Conservation (phyloP, 2,888 invertebrate species). For the Leucophenga maculata region DNA sequence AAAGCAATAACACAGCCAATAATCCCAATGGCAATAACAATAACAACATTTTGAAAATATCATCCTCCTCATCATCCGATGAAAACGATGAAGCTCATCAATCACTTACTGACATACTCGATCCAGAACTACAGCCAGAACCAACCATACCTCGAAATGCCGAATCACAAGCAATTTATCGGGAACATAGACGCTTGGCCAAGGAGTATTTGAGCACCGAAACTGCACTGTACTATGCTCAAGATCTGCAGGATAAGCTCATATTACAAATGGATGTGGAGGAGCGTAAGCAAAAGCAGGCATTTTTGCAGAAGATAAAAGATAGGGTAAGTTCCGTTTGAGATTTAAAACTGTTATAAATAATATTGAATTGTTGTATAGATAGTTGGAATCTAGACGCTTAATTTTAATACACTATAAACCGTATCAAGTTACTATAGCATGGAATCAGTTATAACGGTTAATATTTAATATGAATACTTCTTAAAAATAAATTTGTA, state of each 20-base stretch:
- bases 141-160: constrained; percentile 63
- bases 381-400: too few species aligned
- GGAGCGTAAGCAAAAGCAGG: constrained; percentile 67
- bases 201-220: constrained; percentile 91
- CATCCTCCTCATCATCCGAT: constrained; percentile 22
- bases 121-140: constrained; percentile 86
- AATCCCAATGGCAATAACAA: constrained; percentile 39
- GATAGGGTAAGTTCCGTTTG: constrained; percentile 5
- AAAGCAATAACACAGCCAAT: constrained; percentile 39
- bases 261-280: constrained; percentile 63
- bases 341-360: too few species aligned
- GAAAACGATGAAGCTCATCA: constrained; percentile 51
- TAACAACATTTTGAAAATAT: constrained; percentile 25
- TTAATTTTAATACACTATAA: too few species aligned
- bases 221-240: constrained; percentile 86
- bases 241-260: constrained; percentile 84
- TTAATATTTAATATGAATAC: too few species aligned
- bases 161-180: constrained; percentile 87
- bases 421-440: too few species aligned
- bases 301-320: constrained; percentile 61
- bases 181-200: constrained; percentile 90
- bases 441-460: too few species aligned
- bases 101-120: constrained; percentile 80
- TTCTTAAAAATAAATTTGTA: too few species aligned
- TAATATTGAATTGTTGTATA: too few species aligned